Percentiles rank a stretch among this genome's conserved stretches.
Conservation (phyloP, 1,140 invertebrate genomes). For the Spodoptera frugiperda region DNA sequence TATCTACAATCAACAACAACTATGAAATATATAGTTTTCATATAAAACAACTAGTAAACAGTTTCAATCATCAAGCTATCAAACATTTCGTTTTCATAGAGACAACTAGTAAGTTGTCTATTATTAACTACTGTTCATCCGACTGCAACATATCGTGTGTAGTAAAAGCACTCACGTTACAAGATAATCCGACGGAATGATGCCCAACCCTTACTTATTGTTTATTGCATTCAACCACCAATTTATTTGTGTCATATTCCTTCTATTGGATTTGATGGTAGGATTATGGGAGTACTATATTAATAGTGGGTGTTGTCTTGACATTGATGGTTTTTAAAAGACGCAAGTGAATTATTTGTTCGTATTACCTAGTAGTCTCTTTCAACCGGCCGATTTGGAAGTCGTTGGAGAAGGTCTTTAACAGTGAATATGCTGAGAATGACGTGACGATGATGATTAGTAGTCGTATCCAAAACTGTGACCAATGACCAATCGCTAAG, state of each 20-base stretch:
- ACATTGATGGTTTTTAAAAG: slow-evolving; percentile 14
- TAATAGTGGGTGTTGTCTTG: not conserved
- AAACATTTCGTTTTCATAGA: too few species aligned
- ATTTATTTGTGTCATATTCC: slow-evolving; percentile 72
- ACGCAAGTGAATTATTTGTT: not conserved
- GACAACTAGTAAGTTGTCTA: too few species aligned
- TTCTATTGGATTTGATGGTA: slow-evolving; percentile 69
- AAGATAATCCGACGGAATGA: slow-evolving; percentile 69
- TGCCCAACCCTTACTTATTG: slow-evolving; percentile 70
- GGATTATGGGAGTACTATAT: slow-evolving; percentile 60
- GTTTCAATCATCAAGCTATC: slow-evolving; percentile 38
- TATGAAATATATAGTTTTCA: too few species aligned
- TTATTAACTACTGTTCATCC: too few species aligned
- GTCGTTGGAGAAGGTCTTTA: too few species aligned
- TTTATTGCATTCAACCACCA: slow-evolving; percentile 65
- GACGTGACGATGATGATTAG: too few species aligned
- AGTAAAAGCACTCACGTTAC: slow-evolving; percentile 54
- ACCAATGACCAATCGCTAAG: too few species aligned
- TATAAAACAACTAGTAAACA: not conserved
- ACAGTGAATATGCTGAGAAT: too few species aligned
- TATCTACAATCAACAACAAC: too few species aligned
- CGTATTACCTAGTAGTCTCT: too few species aligned
- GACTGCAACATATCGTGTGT: not conserved
- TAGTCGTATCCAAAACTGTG: too few species aligned
- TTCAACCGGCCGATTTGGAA: too few species aligned